Evolutionary conservation across 2,888 invertebrate genomes (phyloP).

Genomic region (Uloborus plumipes): DNA sequence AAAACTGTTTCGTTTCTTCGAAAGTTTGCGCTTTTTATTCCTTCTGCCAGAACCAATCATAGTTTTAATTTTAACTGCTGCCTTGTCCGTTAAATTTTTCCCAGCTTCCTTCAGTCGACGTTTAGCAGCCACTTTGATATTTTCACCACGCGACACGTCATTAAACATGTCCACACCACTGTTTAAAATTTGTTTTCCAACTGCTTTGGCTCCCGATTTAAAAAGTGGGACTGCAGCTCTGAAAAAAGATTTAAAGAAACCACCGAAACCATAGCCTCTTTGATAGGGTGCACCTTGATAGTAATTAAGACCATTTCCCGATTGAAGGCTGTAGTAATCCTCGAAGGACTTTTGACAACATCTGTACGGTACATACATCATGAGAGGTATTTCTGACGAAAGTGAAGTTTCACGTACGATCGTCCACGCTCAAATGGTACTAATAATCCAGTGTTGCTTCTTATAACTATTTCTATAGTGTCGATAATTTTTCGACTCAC

Average conservation of each 20-base stretch:
- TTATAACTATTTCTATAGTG: conserved; percentile 46
- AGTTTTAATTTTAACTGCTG: background rate
- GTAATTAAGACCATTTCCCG: conserved; percentile 10
- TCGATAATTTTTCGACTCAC: conserved; percentile 29
- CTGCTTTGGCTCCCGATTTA: conserved; percentile 7
- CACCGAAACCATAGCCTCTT: conserved; percentile 29
- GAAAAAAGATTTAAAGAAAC: conserved; percentile 21
- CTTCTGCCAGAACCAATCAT: conserved; percentile 21
- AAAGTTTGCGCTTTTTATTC: conserved; percentile 10
- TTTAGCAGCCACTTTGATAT: conserved; percentile 5
- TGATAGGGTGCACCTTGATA: conserved; percentile 16
- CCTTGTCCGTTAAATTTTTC: conserved; percentile 2
- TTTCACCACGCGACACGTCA: conserved; percentile 5
- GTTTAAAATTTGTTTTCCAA: conserved; percentile 41
- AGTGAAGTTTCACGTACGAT: conserved; percentile 7
- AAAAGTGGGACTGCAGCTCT: conserved; percentile 22
- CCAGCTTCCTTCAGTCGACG: conserved; percentile 8
- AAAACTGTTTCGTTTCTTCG: conserved; percentile 4
- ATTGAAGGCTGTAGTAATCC: conserved; percentile 11
- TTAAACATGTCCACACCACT: conserved; percentile 21
- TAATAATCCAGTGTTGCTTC: conserved; percentile 13
- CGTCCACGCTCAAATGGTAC: conserved; percentile 34
- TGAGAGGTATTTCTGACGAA: conserved; percentile 13
- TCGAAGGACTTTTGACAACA: conserved; percentile 26
- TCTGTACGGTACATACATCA: conserved; percentile 14